Evolutionary conservation across 2,797 vertebrate species (phyloP), one percentile per base, ranked within the genome.

Genomic region (Halcyon badia): DNA sequence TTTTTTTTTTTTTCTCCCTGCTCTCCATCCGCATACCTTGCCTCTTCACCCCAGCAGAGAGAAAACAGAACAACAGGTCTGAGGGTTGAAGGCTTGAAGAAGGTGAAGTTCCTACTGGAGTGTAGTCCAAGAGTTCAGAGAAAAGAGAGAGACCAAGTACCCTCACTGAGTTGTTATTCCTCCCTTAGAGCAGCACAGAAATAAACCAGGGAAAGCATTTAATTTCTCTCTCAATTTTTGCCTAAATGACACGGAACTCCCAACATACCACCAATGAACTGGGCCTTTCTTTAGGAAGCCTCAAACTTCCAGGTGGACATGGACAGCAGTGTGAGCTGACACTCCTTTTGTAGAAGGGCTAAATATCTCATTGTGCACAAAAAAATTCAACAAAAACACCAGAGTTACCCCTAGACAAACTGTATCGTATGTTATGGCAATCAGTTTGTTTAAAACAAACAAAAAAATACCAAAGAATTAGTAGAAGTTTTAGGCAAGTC

Each of bases 261-360:
- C 48, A 65, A 3, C 0, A 0, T 44, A 73, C 37, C 11, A 54
- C 12, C n/a, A 83, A 7, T 20, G 14, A 66, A 49, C 18, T 22
- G 26, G 5, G 16, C 10, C 10, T 66, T 84, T 42, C 17, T 4
- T 19, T 25, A 60, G 14, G 31, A 87, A 85, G 52, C 22, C 24
- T 64, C 16, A 68, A 85, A 73, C 5, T 81, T 71, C 37, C 15
- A 51, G 19, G 12, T 35, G 28, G 41, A 26, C 35, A 61, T 4
- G 48, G 25, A 70, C 62, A 83, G 39, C 44, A 22, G n/a, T 13
- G 57, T 26, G 44, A 86, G 44, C 39, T 30, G 33, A 49, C 18
- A 19, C 4, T 19, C 5, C 17, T 64, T 30, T 15, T 25, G 33
- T 6, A 35, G 71, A 73, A 78, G 24, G 31, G 39, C 3, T 82